Base-by-base conservation (phyloP, 2,888 invertebrate species). In the Hirudinaria manillensis region DNA sequence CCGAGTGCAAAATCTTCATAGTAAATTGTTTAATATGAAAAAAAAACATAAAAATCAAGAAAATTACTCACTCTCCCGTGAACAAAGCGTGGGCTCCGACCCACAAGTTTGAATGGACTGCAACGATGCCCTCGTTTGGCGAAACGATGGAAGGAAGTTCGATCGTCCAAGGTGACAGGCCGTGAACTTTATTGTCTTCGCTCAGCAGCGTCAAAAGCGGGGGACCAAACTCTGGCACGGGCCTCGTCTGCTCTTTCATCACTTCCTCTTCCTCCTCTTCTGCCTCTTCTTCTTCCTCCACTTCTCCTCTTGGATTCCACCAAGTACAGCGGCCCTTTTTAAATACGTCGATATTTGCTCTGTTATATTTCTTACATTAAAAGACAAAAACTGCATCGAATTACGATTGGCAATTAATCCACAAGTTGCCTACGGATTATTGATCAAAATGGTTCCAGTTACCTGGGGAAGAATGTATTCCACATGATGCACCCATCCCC, bases 401-500 rank as follows among this genome's bases (percentile, higher is more conserved):
- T n/a, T n/a, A n/a, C n/a, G n/a, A n/a, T n/a, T n/a, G n/a, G n/a
- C n/a, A n/a, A n/a, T n/a, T n/a, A n/a, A n/a, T n/a, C n/a, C n/a
- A n/a, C n/a, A n/a, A n/a, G n/a, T n/a, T n/a, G n/a, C n/a, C n/a
- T n/a, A n/a, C n/a, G n/a, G n/a, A n/a, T n/a, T n/a, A n/a, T 16
- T 61, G 61, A 61, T 61, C 10, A 4, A 1, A 29, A 61, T 27
- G n/a, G 56, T 27, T 51, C 36, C 3, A 32, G 21, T 19, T 45
- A 83, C 94, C 86, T 94, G 93, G 56, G 86, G 85, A 34, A 94
- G 87, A 80, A 94, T 91, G 82, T 91, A 89, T 13, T 89, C 88
- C 7, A 90, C 89, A 80, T 92, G 91, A 84, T 94, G 94, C 51
- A 93, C 92, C 94, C 94, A 94, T 84, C 90, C 90, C 4, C 89